Percentiles rank a stretch among this genome's conserved stretches.
Conservation (phyloP, 2,888 invertebrate species). For the Aethes cnicana region DNA sequence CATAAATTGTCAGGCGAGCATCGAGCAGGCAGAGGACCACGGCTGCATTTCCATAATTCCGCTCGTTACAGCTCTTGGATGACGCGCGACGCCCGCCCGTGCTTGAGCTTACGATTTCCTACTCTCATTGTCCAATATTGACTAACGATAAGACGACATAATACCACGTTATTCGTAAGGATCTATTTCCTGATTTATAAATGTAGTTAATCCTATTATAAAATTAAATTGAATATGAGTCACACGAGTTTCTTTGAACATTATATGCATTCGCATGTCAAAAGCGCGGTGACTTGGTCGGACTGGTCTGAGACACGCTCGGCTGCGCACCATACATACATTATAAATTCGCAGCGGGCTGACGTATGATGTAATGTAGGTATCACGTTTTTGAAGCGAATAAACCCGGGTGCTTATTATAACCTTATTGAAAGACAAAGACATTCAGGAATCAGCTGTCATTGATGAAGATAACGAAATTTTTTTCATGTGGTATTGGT, state of each 20-base stretch:
- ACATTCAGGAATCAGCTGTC: conserved; percentile 16
- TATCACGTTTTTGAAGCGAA: conserved; percentile 24
- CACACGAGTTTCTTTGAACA: conserved; percentile 7
- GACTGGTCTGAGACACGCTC: conserved; percentile 35
- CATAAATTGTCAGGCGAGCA: conserved; percentile 51
- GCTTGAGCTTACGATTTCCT: conserved; percentile 47
- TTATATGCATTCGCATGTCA: conserved; percentile 31
- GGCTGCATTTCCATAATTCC: conserved; percentile 67
- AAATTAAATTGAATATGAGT: conserved; percentile 19
- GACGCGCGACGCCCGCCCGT: too few species aligned
- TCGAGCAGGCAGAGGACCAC: conserved; percentile 30
- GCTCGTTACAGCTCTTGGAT: conserved; percentile 57
- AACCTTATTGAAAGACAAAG: conserved; percentile 15
- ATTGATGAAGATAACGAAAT: background rate
- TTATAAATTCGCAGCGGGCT: conserved; percentile 48
- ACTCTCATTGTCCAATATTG: conserved; percentile 55
- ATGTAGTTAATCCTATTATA: conserved; percentile 5
- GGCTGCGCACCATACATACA: conserved; percentile 47
- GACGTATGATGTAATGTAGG: conserved; percentile 4
- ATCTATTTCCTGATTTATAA: conserved; percentile 2
- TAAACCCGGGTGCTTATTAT: conserved; percentile 1
- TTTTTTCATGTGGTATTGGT: too few species aligned
- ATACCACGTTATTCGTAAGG: conserved; percentile 14
- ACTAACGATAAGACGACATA: conserved; percentile 37
- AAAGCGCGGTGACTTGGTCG: conserved; percentile 32